Evolutionary conservation across 2,888 invertebrate genomes (phyloP).

Genomic region (Odontomyia ornata): DNA sequence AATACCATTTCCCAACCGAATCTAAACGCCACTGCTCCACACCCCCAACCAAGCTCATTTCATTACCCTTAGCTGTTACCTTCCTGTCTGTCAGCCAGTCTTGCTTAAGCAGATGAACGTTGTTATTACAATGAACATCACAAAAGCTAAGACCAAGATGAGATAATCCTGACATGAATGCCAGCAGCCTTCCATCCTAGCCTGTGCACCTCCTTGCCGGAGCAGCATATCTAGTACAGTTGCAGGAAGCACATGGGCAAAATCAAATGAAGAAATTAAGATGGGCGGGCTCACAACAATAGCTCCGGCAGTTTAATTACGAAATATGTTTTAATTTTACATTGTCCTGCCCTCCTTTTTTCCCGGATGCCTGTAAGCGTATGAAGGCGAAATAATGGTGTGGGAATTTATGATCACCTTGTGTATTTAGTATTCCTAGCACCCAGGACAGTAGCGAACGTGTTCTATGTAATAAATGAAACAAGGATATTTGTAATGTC

Average conservation of each 20-base stretch:
- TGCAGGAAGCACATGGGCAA: conserved; percentile 49
- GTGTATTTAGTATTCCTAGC: neutral
- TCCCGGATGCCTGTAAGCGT: conserved; percentile 25
- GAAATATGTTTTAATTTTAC: conserved; percentile 55
- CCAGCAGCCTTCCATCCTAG: conserved; percentile 18
- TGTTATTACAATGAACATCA: conserved; percentile 39
- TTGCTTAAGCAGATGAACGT: conserved; percentile 31
- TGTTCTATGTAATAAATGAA: conserved; percentile 32
- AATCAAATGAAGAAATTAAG: conserved; percentile 52
- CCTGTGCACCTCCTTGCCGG: neutral
- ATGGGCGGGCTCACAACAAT: conserved; percentile 52
- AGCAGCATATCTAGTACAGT: neutral
- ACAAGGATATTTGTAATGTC: conserved; percentile 28
- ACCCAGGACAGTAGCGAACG: neutral
- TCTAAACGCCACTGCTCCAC: neutral
- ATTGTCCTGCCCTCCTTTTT: conserved; percentile 49
- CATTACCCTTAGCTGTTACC: conserved; percentile 10
- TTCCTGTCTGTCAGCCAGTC: conserved; percentile 6
- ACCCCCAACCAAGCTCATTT: neutral
- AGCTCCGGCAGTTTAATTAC: conserved; percentile 55
- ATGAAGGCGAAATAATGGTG: neutral
- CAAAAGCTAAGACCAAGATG: conserved; percentile 14
- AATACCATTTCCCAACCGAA: too few relatives aligned
- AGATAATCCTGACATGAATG: conserved; percentile 48
- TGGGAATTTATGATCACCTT: conserved; percentile 29